These are phyloP conservation scores for Oxycera nigricornis DNA, from an alignment of 2,888 invertebrate genomes.

Conservation along the genomic window DNA sequence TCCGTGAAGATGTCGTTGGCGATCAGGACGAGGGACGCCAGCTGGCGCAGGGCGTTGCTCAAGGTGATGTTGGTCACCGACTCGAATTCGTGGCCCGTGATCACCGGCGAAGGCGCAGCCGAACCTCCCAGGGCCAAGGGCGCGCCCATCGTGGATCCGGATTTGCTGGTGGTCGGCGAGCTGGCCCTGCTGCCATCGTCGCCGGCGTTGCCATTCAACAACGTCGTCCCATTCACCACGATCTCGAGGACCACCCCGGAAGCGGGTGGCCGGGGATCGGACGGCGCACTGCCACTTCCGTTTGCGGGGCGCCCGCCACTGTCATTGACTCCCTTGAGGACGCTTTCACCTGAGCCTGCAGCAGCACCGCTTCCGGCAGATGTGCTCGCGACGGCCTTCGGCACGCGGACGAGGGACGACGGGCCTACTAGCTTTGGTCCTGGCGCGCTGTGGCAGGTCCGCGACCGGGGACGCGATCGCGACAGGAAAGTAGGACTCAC, in stretches of 20 bases:
- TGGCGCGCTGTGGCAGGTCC: conserved; percentile 42
- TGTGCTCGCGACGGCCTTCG: conserved; percentile 48
- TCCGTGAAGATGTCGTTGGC: conserved; percentile 89
- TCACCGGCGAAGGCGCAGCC: conserved; percentile 48
- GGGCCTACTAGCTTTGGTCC: conserved; percentile 21
- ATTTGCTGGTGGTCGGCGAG: conserved; percentile 35
- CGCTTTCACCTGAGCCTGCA: background rate
- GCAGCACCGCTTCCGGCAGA: conserved; percentile 41
- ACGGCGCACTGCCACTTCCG: background rate
- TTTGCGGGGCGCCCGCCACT: background rate
- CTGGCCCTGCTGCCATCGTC: conserved; percentile 50
- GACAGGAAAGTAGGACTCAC: conserved; percentile 84
- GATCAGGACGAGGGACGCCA: conserved; percentile 81
- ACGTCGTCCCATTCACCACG: conserved; percentile 37
- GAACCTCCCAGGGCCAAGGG: conserved; percentile 23
- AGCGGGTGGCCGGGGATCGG: background rate
- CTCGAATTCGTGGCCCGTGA: conserved; percentile 79
- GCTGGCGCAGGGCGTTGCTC: conserved; percentile 82
- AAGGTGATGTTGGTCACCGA: conserved; percentile 87
- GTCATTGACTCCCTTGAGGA: background rate
- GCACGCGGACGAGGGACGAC: conserved; percentile 47
- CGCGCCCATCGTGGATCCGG: conserved; percentile 48
- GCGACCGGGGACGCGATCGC: conserved; percentile 61
- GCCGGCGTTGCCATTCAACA: conserved; percentile 50
- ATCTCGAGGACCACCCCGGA: background rate